Evolutionary conservation across 2,113 vertebrate species (phyloP).

Genomic region (Sander lucioperca): DNA sequence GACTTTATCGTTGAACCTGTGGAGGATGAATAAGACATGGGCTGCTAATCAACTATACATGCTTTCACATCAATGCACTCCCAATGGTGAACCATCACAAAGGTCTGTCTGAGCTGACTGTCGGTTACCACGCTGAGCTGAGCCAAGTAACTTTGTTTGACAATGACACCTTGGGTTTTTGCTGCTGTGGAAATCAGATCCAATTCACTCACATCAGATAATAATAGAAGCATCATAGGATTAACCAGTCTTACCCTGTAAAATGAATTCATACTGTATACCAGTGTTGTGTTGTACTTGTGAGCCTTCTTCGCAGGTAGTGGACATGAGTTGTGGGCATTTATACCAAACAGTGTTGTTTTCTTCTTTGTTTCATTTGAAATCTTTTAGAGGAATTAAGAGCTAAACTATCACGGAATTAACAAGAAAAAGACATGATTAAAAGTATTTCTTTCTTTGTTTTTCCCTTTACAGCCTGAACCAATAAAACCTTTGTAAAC

Average conservation of each 20-base stretch:
- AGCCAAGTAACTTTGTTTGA: conserved; percentile 29
- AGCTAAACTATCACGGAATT: neutral
- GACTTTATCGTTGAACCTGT: conserved; percentile 96
- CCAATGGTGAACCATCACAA: conserved; percentile 46
- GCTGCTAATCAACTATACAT: conserved; percentile 67
- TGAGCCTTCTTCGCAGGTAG: neutral
- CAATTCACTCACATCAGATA: conserved; percentile 8
- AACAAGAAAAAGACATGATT: neutral
- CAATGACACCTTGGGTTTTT: neutral
- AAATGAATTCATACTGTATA: neutral
- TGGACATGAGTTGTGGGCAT: neutral
- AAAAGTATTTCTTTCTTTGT: neutral
- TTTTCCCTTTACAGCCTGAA: neutral
- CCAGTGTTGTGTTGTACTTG: neutral
- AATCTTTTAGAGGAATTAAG: neutral
- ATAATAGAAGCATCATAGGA: neutral
- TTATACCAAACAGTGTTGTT: neutral
- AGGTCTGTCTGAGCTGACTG: conserved; percentile 42
- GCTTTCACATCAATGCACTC: conserved; percentile 50
- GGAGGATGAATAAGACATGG: conserved; percentile 87
- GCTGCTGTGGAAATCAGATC: conserved; percentile 2
- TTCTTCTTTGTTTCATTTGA: neutral
- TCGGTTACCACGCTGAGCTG: conserved; percentile 22
- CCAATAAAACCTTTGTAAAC: neutral
- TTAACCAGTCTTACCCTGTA: neutral